Percentiles rank a stretch among this genome's conserved stretches.
These are phyloP conservation scores for Masticophis lateralis DNA, from an alignment of 2,797 vertebrate species.

Conservation along the genomic window DNA sequence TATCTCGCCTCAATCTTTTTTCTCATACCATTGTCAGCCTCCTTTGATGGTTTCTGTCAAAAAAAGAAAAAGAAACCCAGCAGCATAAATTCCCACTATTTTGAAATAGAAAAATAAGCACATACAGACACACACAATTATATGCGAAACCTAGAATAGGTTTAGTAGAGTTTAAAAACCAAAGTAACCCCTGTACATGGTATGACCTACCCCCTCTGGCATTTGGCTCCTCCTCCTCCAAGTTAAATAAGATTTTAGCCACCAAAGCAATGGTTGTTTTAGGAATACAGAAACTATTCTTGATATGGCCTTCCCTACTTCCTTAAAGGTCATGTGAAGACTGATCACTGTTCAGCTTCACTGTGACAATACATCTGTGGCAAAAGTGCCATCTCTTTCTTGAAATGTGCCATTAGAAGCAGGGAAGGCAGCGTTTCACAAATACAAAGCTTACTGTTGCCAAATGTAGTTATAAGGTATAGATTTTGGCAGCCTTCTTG, in stretches of 20 bases:
- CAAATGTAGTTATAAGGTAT: background rate
- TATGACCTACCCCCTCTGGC: background rate
- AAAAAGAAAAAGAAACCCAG: background rate
- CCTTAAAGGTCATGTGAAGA: background rate
- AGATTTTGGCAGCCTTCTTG: background rate
- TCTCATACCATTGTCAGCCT: background rate
- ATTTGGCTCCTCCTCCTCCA: background rate
- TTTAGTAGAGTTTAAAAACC: background rate
- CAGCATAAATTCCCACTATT: background rate
- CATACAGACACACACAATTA: background rate
- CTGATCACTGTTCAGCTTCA: background rate
- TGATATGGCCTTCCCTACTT: background rate
- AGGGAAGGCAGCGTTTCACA: background rate
- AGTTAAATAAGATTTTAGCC: background rate
- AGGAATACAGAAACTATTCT: background rate
- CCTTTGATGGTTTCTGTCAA: background rate
- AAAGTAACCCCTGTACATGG: background rate
- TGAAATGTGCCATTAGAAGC: background rate
- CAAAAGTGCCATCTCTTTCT: background rate
- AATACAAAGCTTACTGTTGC: background rate
- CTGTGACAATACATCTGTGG: background rate
- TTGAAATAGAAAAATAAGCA: background rate
- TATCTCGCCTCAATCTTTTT: background rate
- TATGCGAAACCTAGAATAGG: background rate
- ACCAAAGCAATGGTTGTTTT: background rate